These are phyloP conservation scores for Notodonta dromedarius DNA, from an alignment of 2,888 invertebrate genomes.

Conservation along the genomic window DNA sequence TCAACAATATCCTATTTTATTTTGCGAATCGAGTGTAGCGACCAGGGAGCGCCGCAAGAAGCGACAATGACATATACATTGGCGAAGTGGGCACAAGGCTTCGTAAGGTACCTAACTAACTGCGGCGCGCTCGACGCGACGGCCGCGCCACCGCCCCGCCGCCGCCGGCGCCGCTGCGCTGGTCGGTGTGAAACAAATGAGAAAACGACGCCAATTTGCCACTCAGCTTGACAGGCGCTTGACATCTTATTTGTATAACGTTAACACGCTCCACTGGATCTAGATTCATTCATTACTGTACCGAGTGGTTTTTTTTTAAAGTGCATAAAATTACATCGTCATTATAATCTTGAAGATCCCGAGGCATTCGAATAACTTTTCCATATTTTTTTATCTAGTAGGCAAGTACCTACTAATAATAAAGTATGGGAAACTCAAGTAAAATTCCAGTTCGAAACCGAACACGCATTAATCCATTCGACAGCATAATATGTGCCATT, in stretches of 20 bases:
- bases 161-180: constrained; percentile 35
- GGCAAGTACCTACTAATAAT: no score
- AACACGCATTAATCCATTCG: constrained; percentile 46
- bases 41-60: no score
- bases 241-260: constrained; percentile 72
- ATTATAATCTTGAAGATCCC: not conserved
- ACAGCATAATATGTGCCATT: constrained; percentile 46
- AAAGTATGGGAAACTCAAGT: not conserved
- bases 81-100: constrained; percentile 57
- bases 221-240: constrained; percentile 68
- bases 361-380: not conserved
- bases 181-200: constrained; percentile 67
- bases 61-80: constrained; percentile 66
- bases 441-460: constrained; percentile 9
- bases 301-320: constrained; percentile 44
- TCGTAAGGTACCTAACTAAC: constrained; percentile 36
- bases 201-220: constrained; percentile 73
- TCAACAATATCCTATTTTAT: constrained; percentile 33
- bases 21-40: constrained; percentile 42
- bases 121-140: constrained; percentile 49
- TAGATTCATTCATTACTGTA: constrained; percentile 49
- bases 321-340: not conserved
- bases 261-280: constrained; percentile 62
- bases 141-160: no score
- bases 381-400: no score